A percentile compares a stretch with the other conserved stretches of the same genome.
These are phyloP conservation scores for Dichetophora obliterata DNA, from an alignment of 2,888 invertebrate genomes.

Conservation along the genomic window DNA sequence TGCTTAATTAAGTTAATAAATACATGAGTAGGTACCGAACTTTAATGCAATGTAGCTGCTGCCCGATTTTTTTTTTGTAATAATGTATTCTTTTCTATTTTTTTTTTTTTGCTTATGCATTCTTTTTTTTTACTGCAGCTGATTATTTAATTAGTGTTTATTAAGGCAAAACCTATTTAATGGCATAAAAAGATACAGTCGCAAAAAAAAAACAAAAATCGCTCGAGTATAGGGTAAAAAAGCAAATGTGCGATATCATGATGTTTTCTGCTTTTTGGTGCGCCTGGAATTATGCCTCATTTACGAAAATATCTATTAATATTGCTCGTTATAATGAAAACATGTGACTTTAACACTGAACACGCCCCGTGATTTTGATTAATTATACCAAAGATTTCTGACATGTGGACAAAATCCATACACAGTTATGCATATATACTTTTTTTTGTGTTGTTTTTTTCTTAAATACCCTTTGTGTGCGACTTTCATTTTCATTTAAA, in stretches of 20 bases:
- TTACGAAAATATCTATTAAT: slow-evolving; percentile 66
- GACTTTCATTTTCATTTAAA: neutral
- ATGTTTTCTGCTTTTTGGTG: neutral
- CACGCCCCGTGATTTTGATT: slow-evolving; percentile 68
- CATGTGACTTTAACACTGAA: slow-evolving; percentile 46
- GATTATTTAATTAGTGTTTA: slow-evolving; percentile 32
- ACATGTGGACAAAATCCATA: neutral
- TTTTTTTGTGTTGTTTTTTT: neutral
- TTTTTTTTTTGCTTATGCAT: too few species aligned
- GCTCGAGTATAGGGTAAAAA: neutral
- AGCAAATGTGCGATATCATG: neutral
- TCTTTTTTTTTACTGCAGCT: neutral
- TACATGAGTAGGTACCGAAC: neutral
- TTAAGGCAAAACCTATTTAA: neutral
- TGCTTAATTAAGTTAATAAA: slow-evolving; percentile 7
- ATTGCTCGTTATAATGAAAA: slow-evolving; percentile 58
- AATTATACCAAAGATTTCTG: slow-evolving; percentile 52
- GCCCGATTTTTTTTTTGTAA: neutral
- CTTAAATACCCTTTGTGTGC: neutral
- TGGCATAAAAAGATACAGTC: neutral
- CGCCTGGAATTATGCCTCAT: slow-evolving; percentile 66
- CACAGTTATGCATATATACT: neutral
- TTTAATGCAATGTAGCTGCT: neutral
- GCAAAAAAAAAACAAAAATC: neutral
- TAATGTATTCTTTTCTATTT: too few species aligned